Evolutionary conservation across 2,888 invertebrate species (phyloP).

Genomic region (Drosophila bunnanda): DNA sequence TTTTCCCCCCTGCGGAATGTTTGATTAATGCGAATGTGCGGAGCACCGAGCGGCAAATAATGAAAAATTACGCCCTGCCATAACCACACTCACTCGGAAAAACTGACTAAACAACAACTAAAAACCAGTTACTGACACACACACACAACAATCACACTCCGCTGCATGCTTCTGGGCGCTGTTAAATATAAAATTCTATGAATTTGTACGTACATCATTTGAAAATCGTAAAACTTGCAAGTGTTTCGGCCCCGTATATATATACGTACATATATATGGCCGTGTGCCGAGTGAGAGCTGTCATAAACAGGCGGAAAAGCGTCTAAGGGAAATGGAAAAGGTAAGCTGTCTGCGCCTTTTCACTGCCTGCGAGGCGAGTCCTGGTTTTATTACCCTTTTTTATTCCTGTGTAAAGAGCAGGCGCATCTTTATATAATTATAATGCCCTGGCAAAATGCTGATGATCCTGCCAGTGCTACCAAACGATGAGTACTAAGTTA

Average conservation of each 20-base stretch:
- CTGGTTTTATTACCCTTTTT: conserved; percentile 62
- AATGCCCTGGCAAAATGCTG: conserved; percentile 65
- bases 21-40: conserved; percentile 64
- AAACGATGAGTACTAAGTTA: conserved; percentile 56
- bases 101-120: conserved; percentile 68
- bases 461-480: conserved; percentile 47
- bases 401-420: conserved; percentile 66
- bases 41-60: conserved; percentile 67
- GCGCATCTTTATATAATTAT: conserved; percentile 66
- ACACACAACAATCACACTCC: conserved; percentile 12
- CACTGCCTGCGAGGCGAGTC: conserved; percentile 18
- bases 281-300: conserved; percentile 48
- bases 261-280: conserved; percentile 1
- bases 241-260: conserved; percentile 59
- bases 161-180: conserved; percentile 76
- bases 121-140: conserved; percentile 46
- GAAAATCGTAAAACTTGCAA: conserved; percentile 82
- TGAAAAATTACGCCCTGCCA: conserved; percentile 64
- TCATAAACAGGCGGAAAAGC: conserved; percentile 62
- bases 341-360: conserved; percentile 50
- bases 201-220: conserved; percentile 82
- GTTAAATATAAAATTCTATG: conserved; percentile 83
- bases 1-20: conserved; percentile 44
- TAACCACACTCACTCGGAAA: conserved; percentile 8
- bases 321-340: conserved; percentile 46